Evolutionary conservation across 2,888 invertebrate species (phyloP).

Genomic region (Proisotoma minuta): DNA sequence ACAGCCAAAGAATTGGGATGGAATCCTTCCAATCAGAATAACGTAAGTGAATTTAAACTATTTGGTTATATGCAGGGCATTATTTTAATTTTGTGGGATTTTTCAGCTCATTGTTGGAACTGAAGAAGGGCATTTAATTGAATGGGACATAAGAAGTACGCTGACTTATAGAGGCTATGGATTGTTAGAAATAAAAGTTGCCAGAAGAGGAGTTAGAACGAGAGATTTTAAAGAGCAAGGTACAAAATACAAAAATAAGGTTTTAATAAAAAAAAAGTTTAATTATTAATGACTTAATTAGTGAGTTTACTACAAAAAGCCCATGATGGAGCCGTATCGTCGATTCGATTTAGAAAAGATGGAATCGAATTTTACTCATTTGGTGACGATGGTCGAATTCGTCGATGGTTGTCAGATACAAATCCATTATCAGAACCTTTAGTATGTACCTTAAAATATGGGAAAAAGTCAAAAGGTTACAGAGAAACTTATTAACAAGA

Average conservation of each 20-base stretch:
- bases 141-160: constrained; percentile 35
- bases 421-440: constrained; percentile 18
- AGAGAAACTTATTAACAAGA: no score
- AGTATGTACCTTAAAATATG: constrained; percentile 19
- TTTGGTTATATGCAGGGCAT: no score
- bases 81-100: no score
- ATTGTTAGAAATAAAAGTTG: constrained; percentile 13
- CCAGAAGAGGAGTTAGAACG: constrained; percentile 20
- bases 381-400: constrained; percentile 25
- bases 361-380: constrained; percentile 29
- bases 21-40: constrained; percentile 28
- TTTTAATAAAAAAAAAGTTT: background rate
- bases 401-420: constrained; percentile 25
- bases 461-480: constrained; percentile 23
- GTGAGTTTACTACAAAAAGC: constrained; percentile 23
- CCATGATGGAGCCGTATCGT: constrained; percentile 22
- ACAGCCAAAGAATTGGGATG: constrained; percentile 23
- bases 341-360: constrained; percentile 22
- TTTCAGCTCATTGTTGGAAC: constrained; percentile 31
- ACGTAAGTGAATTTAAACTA: no score
- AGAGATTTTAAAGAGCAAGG: constrained; percentile 16
- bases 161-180: constrained; percentile 26
- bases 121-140: constrained; percentile 29
- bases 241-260: background rate
- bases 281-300: background rate